Evolutionary conservation across 2,113 vertebrate genomes (phyloP).

Genomic region (Glaucomys volans): DNA sequence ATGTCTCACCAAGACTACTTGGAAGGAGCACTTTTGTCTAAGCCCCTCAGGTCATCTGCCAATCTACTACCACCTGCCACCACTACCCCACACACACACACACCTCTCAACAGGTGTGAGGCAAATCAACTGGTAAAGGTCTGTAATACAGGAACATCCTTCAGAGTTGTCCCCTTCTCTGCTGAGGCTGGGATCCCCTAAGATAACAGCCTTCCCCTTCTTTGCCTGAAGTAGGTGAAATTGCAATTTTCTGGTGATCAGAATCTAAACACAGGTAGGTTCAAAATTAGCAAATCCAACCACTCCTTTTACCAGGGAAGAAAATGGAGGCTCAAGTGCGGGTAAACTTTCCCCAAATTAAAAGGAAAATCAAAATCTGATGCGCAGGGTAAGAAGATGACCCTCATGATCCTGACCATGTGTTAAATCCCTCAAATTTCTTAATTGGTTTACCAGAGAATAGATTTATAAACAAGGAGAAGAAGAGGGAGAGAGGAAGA

Average conservation of each 20-base stretch:
- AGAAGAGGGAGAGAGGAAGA: neutral
- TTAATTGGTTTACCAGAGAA: neutral
- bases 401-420: neutral
- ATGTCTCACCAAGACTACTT: neutral
- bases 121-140: neutral
- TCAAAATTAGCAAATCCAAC: neutral
- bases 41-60: neutral
- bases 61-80: neutral
- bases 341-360: neutral
- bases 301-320: neutral
- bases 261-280: neutral
- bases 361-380: neutral
- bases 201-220: neutral
- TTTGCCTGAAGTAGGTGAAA: neutral
- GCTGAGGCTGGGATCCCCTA: neutral
- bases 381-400: neutral
- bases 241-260: neutral
- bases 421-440: neutral
- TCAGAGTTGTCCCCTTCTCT: neutral
- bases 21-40: neutral
- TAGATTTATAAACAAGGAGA: neutral
- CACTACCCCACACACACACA: neutral
- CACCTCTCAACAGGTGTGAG: neutral
- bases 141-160: neutral
- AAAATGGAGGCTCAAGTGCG: neutral